Evolutionary conservation across 37 sponge, comb jelly and placozoan genomes (phyloP).

Genomic region (Spongia lamella): DNA sequence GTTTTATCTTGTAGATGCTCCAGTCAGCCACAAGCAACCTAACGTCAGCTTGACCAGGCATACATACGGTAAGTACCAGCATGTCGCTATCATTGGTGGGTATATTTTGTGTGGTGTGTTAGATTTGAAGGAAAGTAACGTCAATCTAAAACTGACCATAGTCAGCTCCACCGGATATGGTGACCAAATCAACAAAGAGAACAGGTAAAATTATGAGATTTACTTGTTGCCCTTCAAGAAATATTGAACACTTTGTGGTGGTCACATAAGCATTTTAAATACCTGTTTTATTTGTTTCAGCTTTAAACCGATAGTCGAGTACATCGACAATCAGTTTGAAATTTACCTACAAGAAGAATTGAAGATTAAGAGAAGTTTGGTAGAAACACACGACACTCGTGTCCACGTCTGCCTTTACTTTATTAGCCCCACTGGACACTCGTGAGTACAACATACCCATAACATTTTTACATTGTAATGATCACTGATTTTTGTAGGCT

Average conservation of each 20-base stretch:
- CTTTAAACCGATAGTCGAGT: constrained; percentile 50
- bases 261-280: too few relatives aligned
- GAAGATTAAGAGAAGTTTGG: constrained; percentile 67
- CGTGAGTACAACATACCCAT: constrained; percentile 56
- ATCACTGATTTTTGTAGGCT: constrained; percentile 51
- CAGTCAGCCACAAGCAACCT: constrained; percentile 62
- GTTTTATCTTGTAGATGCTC: constrained; percentile 37
- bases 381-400: constrained; percentile 60
- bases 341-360: constrained; percentile 80
- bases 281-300: too few relatives aligned
- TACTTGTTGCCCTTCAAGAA: too few relatives aligned
- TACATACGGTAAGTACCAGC: constrained; percentile 68
- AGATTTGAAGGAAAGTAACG: constrained; percentile 96
- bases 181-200: constrained; percentile 93
- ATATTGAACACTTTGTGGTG: too few relatives aligned
- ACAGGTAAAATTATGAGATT: constrained; percentile 38
- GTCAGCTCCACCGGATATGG: constrained; percentile 93
- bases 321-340: constrained; percentile 78
- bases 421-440: constrained; percentile 79
- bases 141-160: constrained; percentile 82
- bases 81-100: background rate
- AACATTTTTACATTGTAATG: constrained; percentile 25
- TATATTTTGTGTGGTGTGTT: background rate
- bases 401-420: constrained; percentile 80
- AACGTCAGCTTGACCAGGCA: constrained; percentile 47